These are phyloP conservation scores for Eucera pruinosa DNA, from an alignment of 2,888 invertebrate genomes.

Conservation along the genomic window DNA sequence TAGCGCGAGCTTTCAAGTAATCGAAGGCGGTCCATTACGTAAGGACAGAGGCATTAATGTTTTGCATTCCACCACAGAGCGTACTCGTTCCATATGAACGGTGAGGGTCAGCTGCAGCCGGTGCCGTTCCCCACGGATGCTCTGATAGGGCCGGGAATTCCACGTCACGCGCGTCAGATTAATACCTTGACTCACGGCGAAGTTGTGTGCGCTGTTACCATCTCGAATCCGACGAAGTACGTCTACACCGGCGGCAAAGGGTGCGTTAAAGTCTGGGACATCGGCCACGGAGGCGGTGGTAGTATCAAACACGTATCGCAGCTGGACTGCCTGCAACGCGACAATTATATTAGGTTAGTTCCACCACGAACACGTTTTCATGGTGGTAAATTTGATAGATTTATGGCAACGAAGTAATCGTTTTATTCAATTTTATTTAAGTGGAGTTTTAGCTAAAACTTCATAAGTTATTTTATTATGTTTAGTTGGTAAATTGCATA, in stretches of 20 bases:
- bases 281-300: conserved; percentile 90
- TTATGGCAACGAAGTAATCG: background rate
- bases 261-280: conserved; percentile 95
- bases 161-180: conserved; percentile 94
- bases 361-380: background rate
- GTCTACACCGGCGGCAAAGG: conserved; percentile 99
- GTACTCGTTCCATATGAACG: conserved; percentile 97
- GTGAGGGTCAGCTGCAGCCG: conserved; percentile 94
- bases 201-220: conserved; percentile 98
- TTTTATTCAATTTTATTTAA: background rate
- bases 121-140: conserved; percentile 98
- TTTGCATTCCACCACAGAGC: conserved; percentile 86
- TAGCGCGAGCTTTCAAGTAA: conserved; percentile 45
- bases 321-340: conserved; percentile 96
- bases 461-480: background rate
- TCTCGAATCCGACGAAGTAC: conserved; percentile 93
- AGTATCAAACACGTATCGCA: conserved; percentile 90
- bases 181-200: conserved; percentile 97
- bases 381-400: too few relatives aligned
- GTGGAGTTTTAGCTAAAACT: background rate
- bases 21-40: conserved; percentile 39
- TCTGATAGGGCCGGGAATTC: conserved; percentile 95
- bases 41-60: conserved; percentile 49
- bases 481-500: background rate
- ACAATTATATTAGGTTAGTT: conserved; percentile 97